A percentile compares a stretch with the other conserved stretches of the same genome.
Conservation (phyloP, 2,113 vertebrate species). For the Stegastes partitus region DNA sequence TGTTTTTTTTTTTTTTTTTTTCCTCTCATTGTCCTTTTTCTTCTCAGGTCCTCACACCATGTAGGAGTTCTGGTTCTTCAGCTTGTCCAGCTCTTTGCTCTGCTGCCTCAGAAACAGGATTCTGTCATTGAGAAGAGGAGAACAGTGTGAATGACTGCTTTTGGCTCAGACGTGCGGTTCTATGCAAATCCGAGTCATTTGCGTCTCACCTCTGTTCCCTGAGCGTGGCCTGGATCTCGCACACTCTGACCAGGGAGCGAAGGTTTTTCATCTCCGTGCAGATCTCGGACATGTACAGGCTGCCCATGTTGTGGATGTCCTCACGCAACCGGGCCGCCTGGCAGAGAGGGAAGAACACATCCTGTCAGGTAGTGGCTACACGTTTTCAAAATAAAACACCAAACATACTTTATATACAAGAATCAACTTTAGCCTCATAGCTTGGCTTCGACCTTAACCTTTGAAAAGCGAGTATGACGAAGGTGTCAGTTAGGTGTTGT, state of each 20-base stretch:
- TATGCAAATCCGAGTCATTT: not conserved
- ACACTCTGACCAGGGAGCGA: slow-evolving; percentile 97
- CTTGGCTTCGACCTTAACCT: no score
- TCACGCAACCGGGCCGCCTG: slow-evolving; percentile 95
- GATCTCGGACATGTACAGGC: slow-evolving; percentile 98
- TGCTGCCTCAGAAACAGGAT: slow-evolving; percentile 99
- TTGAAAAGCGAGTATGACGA: no score
- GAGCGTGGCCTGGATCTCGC: slow-evolving; percentile 99
- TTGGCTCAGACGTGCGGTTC: not conserved
- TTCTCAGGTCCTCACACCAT: slow-evolving; percentile 94
- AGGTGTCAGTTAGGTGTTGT: no score
- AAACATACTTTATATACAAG: not conserved
- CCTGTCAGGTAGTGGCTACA: not conserved
- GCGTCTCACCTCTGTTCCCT: slow-evolving; percentile 94
- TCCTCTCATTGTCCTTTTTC: slow-evolving; percentile 76
- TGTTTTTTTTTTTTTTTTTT: slow-evolving; percentile 11
- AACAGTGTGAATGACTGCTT: not conserved
- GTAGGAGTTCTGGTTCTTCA: slow-evolving; percentile 99
- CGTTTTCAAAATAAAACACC: not conserved
- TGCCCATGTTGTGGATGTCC: slow-evolving; percentile 98
- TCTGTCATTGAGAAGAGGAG: slow-evolving; percentile 81
- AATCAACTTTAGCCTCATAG: no score
- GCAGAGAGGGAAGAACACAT: fast-evolving
- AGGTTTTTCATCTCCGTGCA: slow-evolving; percentile 99
- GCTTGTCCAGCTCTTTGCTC: slow-evolving; percentile 99